Evolutionary conservation across 2,113 vertebrate genomes (phyloP).

Genomic region (Solea solea): DNA sequence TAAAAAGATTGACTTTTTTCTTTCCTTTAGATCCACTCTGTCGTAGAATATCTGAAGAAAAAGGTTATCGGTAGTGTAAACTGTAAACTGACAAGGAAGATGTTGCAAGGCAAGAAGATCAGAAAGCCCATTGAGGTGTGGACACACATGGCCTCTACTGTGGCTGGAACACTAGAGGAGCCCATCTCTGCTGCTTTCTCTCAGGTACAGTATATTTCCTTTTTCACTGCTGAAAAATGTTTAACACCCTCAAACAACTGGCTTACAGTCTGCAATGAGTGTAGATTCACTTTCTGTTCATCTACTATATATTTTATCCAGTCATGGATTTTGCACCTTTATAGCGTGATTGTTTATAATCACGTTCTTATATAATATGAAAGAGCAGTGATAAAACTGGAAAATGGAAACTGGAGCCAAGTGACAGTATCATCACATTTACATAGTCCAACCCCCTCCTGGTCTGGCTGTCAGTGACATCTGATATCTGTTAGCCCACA

Average conservation of each 20-base stretch:
- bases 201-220: constrained; percentile 58
- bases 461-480: no score
- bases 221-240: no score
- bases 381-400: not conserved
- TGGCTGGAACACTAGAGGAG: constrained; percentile 61
- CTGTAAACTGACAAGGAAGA: constrained; percentile 30
- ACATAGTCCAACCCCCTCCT: no score
- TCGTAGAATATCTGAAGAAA: constrained; percentile 68
- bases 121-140: constrained; percentile 73
- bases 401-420: no score
- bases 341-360: not conserved
- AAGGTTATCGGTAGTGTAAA: constrained; percentile 40
- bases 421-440: no score
- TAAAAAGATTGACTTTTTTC: not conserved
- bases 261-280: no score
- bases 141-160: constrained; percentile 57
- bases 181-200: constrained; percentile 70
- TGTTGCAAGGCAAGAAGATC: constrained; percentile 26
- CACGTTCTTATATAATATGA: not conserved
- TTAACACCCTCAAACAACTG: no score
- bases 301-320: no score
- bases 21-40: constrained; percentile 56
- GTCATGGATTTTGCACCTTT: no score
- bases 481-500: no score
- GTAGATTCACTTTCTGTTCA: no score